A percentile compares a stretch with the other conserved stretches of the same genome.
phyloP scores from a whole-genome alignment of 2,113 vertebrate genomes.

The Dicaeum eximium region DNA sequence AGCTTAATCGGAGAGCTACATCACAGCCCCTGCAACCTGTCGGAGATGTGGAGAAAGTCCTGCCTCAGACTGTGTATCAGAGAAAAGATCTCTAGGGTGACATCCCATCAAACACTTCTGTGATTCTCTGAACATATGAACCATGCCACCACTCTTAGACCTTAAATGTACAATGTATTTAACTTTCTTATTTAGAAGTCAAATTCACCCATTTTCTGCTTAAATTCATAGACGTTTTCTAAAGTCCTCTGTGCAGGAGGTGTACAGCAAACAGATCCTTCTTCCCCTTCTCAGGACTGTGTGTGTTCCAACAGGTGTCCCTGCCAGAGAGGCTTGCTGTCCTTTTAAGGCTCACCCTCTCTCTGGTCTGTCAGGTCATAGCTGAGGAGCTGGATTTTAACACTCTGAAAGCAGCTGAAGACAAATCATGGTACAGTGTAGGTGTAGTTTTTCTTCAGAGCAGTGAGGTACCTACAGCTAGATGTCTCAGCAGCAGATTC shows the following conservation, averaged over 20 bases:
- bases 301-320: neutral
- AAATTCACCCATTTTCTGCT: neutral
- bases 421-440: rapidly evolving
- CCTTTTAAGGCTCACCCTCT: neutral
- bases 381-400: neutral
- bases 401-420: neutral
- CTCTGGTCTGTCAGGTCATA: neutral
- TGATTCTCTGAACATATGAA: neutral
- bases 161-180: neutral
- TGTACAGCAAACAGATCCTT: neutral
- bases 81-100: neutral
- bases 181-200: neutral
- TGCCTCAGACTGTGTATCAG: neutral
- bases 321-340: neutral
- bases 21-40: neutral
- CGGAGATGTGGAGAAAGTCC: neutral
- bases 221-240: neutral
- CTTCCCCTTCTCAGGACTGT: neutral
- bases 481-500: neutral
- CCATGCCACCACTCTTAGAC: neutral
- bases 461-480: neutral
- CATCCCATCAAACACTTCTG: neutral
- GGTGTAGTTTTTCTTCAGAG: neutral
- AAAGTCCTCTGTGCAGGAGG: neutral
- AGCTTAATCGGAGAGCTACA: no score